These are phyloP conservation scores for Agrotis ipsilon DNA, from an alignment of 2,888 invertebrate species.

Conservation along the genomic window DNA sequence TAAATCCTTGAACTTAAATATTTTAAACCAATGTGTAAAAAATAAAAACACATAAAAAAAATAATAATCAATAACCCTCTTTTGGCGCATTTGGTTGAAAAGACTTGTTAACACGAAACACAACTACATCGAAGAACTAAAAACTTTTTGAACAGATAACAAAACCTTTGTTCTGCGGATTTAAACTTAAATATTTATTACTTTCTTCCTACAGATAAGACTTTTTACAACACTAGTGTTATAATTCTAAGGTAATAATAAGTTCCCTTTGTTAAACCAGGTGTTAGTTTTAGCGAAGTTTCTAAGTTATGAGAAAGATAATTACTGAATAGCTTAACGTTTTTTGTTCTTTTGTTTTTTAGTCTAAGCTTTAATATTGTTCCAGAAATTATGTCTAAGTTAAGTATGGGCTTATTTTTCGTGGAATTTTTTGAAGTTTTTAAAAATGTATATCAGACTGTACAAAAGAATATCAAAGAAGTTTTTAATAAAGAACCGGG, in stretches of 20 bases:
- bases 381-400: background rate
- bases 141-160: conserved; percentile 55
- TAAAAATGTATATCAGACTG: background rate
- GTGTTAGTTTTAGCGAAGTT: conserved; percentile 41
- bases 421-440: background rate
- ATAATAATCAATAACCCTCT: background rate
- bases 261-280: conserved; percentile 41
- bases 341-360: conserved; percentile 22
- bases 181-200: conserved; percentile 66
- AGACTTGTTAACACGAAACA: conserved; percentile 19
- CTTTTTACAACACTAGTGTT: conserved; percentile 56
- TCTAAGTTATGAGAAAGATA: conserved; percentile 23
- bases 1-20: no score
- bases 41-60: no score
- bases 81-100: background rate
- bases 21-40: no score
- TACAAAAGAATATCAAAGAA: conserved; percentile 3
- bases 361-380: background rate
- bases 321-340: conserved; percentile 25
- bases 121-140: conserved; percentile 25
- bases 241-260: conserved; percentile 39
- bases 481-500: conserved; percentile 25
- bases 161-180: conserved; percentile 58
- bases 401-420: background rate
- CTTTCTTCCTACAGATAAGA: conserved; percentile 62